Evolutionary conservation across 2,113 vertebrate species (phyloP).

Genomic region (Otocyon megalotis): DNA sequence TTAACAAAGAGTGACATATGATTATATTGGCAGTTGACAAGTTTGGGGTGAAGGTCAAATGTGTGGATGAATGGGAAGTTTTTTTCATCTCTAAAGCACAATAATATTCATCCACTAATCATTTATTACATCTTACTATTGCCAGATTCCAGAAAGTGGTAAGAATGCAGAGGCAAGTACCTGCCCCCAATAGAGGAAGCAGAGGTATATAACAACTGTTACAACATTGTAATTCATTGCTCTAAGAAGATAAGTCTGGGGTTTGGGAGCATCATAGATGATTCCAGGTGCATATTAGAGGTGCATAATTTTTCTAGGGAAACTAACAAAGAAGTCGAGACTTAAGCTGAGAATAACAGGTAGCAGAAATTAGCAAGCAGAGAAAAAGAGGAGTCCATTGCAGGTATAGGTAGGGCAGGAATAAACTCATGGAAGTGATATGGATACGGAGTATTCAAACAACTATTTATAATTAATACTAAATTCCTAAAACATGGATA

Average conservation of each 20-base stretch:
- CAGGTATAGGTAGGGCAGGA: not conserved
- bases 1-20: not conserved
- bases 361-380: not conserved
- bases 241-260: not conserved
- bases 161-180: not conserved
- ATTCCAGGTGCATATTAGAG: not conserved
- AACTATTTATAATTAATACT: not conserved
- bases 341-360: not conserved
- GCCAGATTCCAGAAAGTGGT: not conserved
- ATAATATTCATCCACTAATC: not conserved
- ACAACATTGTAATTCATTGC: not conserved
- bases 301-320: not conserved
- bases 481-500: not conserved
- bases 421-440: not conserved
- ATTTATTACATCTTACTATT: not conserved
- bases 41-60: not conserved
- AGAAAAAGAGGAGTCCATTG: not conserved
- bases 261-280: not conserved
- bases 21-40: not conserved
- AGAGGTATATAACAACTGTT: not conserved
- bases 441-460: not conserved
- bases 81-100: not conserved
- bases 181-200: not conserved
- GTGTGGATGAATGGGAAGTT: not conserved
- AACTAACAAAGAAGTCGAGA: not conserved